Base-by-base conservation (phyloP, 1,140 invertebrate species). In the Drosophila persimilis region DNA sequence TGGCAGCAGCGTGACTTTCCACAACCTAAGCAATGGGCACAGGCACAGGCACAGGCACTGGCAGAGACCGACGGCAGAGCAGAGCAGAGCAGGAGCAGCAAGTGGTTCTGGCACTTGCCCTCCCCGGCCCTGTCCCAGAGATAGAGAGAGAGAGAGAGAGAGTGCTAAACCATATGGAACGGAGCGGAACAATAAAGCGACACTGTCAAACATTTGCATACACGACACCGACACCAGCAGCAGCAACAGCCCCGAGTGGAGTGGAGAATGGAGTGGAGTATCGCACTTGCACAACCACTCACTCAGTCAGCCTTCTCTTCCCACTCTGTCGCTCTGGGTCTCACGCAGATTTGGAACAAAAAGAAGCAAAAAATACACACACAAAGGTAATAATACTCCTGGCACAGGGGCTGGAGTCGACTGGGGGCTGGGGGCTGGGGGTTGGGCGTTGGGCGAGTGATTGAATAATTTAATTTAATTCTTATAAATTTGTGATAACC, bases 1-100 rank as follows among this genome's bases (percentile, higher is more conserved):
- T 88, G 83, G 77, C 83, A 88, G 83, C 81, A 88, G 83, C 81
- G 83, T 86, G 83, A 86, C 81, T 86, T 88, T 86, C 74, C 77
- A 88, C 81, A 86, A 86, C 73, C 35, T 61, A 62, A 80, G 67
- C 59, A 52, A 47, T 31, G n/a, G 58, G 4, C 6, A 17, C n/a
- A 8, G 22, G n/a, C 6, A 17, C n/a, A 8, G 22, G n/a, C 39
- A 9, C 4, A 1, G 45, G 11, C 3, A 31, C 4, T 9, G 54
- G 39, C 58, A 61, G 9, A 39, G 35, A 39, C 35, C 9, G 35
- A 39, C 35, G 35, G 13, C 17, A 53, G 29, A 62, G 56, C 52
- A 53, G 29, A 62, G 56, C 52, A 64, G 31, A 52, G 20, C 26
- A 57, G 51, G 47, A 62, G 50, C 46, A 54, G 77, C 72, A 78